Evolutionary conservation across 2,797 vertebrate species (phyloP), one percentile per base, ranked within the genome.

Genomic region (Staurois parvus): DNA sequence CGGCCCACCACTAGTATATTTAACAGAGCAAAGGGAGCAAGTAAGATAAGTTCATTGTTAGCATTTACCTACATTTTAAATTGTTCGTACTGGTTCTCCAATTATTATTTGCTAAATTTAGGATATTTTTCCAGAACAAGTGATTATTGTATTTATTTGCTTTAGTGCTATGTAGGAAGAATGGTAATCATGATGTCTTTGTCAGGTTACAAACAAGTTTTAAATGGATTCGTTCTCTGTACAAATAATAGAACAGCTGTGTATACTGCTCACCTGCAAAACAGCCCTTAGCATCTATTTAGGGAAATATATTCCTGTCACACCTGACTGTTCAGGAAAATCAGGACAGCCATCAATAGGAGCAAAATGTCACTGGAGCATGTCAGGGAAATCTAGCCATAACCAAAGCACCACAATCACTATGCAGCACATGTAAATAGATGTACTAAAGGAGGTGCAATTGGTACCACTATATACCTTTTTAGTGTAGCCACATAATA

Each of bases 201-300:
- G 21, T 24, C 52, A 24, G 52, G 7, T 59, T n/a, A 24, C 19
- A 59, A 59, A n/a, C 52, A 59, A 59, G 19, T 66, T 66, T 26
- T 66, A 15, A 66, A 66, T 12, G 28, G 26, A 66, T 66, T 4
- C 11, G 24, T 26, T 28, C 45, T 37, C 67, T 66, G 24, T 77
- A 26, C 29, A 86, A 83, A 86, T 52, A 83, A 28, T 19, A 24
- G 32, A 82, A n/a, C 84, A 86, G 84, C 72, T 86, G 84, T 77
- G 79, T 28, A n/a, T 52, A 68, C 26, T 37, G 42, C 45, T 81
- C 48, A 72, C 66, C 73, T 75, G 19, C 11, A 21, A 64, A 32
- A 28, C 67, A 76, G 37, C 32, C 28, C 26, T 56, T 30, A 56
- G 28, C 28, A 59, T 76, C 78, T 19, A 45, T 72, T 86, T 76